Base-by-base conservation (phyloP, 2,888 invertebrate species). In the Zygaena filipendulae region DNA sequence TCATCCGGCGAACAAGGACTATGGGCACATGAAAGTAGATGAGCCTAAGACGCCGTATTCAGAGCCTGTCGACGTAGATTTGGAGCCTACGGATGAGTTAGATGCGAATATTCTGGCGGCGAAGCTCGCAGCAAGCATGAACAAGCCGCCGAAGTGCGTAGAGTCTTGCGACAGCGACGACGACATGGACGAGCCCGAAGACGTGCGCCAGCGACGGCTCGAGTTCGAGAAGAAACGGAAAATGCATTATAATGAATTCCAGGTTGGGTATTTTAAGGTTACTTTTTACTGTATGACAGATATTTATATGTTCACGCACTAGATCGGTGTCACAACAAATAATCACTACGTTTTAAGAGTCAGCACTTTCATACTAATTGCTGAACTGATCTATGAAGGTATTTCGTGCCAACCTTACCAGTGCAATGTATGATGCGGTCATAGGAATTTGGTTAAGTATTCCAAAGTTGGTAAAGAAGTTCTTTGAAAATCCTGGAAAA, bases 1-100 rank as follows among this genome's bases (percentile, higher is more conserved):
- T 54, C 99, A 99, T 81, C 99, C 99, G 21, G 84, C 92, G 11
- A 95, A 95, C 64, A 99, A 99, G 79, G 98, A 98, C 74, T 99
- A 99, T 71, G 99, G 99, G 5, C 96, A 96, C 58, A 98, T 98
- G 97, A 99, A 98, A 75, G 70, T 77, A 19, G 93, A 95, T 52
- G 99, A 99, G 71, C 98, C 99, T 2, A 97, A 97, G 70, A 99
- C 99, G 13, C 99, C 99, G 20, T 85, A 62, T 47, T 77, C 81
- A 3, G 87, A 87, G 50, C 66, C 85, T 27, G 81, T 77, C 24
- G 88, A 87, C 38, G 81, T 83, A 13, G 82, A 83, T 21, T 68
- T 81, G 22, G 87, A 85, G 44, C 82, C 84, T 13, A 47, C 57
- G 5, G 85, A 85, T 45, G 82, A 84, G 44, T 53, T 85, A 38